phyloP scores from a whole-genome alignment of 1,140 invertebrate species.

The Megathymus violae region DNA sequence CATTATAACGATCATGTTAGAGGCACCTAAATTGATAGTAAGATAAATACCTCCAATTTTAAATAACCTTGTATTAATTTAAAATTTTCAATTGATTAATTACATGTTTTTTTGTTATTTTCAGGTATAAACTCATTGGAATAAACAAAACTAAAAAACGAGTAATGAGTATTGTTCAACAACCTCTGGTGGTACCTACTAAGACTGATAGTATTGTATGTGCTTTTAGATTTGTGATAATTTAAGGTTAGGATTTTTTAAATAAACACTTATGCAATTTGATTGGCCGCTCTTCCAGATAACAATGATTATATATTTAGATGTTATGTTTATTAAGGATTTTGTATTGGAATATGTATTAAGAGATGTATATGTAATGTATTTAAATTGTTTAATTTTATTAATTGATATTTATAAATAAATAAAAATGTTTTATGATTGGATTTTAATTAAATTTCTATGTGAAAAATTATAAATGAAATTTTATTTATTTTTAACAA shows the following conservation, averaged over 20 bases:
- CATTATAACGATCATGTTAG: too few relatives aligned
- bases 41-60: too few relatives aligned
- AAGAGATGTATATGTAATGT: slow-evolving; percentile 20
- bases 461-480: slow-evolving; percentile 31
- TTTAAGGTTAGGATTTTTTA: slow-evolving; percentile 49
- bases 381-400: slow-evolving; percentile 28
- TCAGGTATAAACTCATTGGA: slow-evolving; percentile 49
- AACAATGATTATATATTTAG: slow-evolving; percentile 19
- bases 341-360: slow-evolving; percentile 2
- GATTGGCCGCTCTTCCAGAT: slow-evolving; percentile 35
- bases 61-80: too few relatives aligned
- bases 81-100: slow-evolving; percentile 11
- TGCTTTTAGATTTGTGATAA: slow-evolving; percentile 59
- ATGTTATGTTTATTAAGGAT: slow-evolving; percentile 18
- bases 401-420: slow-evolving; percentile 17
- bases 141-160: slow-evolving; percentile 38
- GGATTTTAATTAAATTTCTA: slow-evolving; percentile 32
- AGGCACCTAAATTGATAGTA: too few relatives aligned
- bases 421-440: slow-evolving; percentile 27
- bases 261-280: slow-evolving; percentile 28
- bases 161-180: slow-evolving; percentile 40
- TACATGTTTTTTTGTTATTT: slow-evolving; percentile 41
- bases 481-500: not conserved
- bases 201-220: slow-evolving; percentile 78
- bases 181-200: slow-evolving; percentile 49